Evolutionary conservation across 2,113 vertebrate genomes (phyloP).

Genomic region (Gymnobelideus leadbeateri): DNA sequence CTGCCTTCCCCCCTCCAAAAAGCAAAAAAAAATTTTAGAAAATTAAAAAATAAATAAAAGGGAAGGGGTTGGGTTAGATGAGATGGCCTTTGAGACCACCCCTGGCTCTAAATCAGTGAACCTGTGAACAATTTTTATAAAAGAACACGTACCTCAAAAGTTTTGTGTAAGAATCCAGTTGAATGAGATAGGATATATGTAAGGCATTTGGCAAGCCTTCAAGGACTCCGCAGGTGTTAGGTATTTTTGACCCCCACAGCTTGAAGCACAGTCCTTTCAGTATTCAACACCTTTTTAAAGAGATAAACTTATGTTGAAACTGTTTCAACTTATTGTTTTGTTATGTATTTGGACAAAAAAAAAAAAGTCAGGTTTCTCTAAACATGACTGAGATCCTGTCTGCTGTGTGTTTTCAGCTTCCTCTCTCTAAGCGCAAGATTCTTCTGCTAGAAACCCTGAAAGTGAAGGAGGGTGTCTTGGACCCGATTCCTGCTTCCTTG

Average conservation of each 20-base stretch:
- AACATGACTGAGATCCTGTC: conserved; percentile 49
- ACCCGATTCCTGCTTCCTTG: conserved; percentile 80
- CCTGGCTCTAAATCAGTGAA: neutral
- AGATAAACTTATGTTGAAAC: conserved; percentile 31
- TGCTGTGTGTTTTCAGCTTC: conserved; percentile 79
- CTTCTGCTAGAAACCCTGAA: conserved; percentile 87
- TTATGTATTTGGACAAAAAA: neutral
- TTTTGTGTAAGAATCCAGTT: neutral
- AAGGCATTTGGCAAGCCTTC: neutral
- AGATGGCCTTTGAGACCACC: neutral
- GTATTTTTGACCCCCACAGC: neutral
- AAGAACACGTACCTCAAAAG: neutral
- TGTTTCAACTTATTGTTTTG: conserved; percentile 18
- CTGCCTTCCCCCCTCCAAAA: too few relatives aligned
- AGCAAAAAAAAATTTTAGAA: too few relatives aligned
- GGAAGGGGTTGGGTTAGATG: neutral
- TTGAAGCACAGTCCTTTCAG: neutral
- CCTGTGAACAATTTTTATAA: neutral
- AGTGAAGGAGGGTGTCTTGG: conserved; percentile 77
- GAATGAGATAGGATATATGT: neutral
- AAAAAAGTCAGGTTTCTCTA: neutral
- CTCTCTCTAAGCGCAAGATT: conserved; percentile 65
- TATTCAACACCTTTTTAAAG: neutral
- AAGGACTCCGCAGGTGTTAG: neutral
- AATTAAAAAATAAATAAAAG: too few relatives aligned